Conservation (phyloP, 2,888 invertebrate species). For the Eulithis prunata region DNA sequence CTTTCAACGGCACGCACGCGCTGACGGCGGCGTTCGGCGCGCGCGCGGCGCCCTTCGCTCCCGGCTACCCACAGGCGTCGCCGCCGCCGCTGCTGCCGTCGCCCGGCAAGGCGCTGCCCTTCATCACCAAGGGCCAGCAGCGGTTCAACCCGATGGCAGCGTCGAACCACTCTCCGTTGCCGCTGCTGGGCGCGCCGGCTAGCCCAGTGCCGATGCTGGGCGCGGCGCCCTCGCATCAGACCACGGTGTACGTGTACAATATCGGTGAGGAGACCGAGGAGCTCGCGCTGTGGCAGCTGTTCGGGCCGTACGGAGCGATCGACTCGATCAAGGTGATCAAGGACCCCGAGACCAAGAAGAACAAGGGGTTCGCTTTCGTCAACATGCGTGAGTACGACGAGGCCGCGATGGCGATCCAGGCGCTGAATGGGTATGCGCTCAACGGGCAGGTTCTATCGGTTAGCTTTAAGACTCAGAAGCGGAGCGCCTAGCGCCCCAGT, state of each 20-base stretch:
- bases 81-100: constrained; percentile 79
- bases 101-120: constrained; percentile 80
- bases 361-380: constrained; percentile 82
- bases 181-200: constrained; percentile 74
- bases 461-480: constrained; percentile 84
- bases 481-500: constrained; percentile 71
- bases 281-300: constrained; percentile 81
- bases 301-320: constrained; percentile 81
- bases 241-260: constrained; percentile 83
- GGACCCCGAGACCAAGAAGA: constrained; percentile 83
- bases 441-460: constrained; percentile 83
- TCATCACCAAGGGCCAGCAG: constrained; percentile 81
- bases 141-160: constrained; percentile 82
- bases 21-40: constrained; percentile 73
- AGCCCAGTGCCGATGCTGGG: constrained; percentile 66
- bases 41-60: constrained; percentile 68
- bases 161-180: constrained; percentile 73
- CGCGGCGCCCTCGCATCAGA: constrained; percentile 68
- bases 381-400: constrained; percentile 84
- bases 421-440: constrained; percentile 82
- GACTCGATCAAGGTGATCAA: constrained; percentile 83
- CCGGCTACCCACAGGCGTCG: constrained; percentile 75
- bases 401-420: constrained; percentile 82
- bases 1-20: constrained; percentile 63
- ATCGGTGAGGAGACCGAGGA: constrained; percentile 82